Percentiles rank a stretch among this genome's conserved stretches.
Conservation (phyloP, 1,140 invertebrate species). For the Drosophila arizonae region DNA sequence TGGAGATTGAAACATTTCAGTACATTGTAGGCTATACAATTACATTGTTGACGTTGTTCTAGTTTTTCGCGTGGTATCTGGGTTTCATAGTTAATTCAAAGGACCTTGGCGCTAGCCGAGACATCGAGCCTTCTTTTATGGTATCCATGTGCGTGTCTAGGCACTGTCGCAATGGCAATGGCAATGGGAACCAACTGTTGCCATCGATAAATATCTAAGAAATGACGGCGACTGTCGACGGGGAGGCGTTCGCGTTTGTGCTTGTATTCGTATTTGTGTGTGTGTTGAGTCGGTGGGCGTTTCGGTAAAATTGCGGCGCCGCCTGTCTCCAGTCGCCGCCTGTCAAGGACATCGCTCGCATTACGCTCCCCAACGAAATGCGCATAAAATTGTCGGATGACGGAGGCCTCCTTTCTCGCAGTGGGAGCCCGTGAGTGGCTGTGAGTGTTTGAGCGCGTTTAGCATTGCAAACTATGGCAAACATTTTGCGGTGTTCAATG, state of each 20-base stretch:
- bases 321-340: conserved; percentile 50
- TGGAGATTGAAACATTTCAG: no score
- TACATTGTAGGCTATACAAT: no score
- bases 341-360: conserved; percentile 51
- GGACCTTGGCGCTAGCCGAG: conserved; percentile 21
- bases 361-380: conserved; percentile 41
- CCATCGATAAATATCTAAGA: conserved; percentile 36
- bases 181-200: conserved; percentile 56
- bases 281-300: neutral
- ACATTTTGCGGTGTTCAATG: conserved; percentile 53
- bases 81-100: neutral
- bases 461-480: conserved; percentile 57
- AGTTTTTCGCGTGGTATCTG: neutral
- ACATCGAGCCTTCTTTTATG: conserved; percentile 21
- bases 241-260: neutral
- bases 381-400: conserved; percentile 47
- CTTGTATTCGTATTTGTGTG: no score
- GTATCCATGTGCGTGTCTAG: conserved; percentile 48
- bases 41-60: neutral
- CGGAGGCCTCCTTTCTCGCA: conserved; percentile 24
- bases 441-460: conserved; percentile 49
- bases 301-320: conserved; percentile 45
- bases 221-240: conserved; percentile 23
- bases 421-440: neutral
- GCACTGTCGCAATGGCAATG: conserved; percentile 15